Evolutionary conservation across 2,113 vertebrate genomes (phyloP), one percentile per base, ranked within the genome.

Genomic region (Aegotheles bennettii): DNA sequence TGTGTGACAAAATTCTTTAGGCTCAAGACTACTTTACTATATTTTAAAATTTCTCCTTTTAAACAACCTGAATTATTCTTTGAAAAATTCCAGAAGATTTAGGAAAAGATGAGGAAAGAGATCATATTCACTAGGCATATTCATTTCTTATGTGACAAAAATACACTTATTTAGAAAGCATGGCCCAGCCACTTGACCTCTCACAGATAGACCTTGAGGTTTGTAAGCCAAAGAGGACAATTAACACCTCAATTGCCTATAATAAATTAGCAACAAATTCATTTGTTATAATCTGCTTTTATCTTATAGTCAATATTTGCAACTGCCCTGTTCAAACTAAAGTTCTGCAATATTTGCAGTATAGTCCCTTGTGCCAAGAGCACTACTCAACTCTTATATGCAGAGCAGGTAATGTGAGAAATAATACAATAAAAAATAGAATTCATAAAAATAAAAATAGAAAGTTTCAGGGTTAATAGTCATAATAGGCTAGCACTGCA

Each of bases 231-330:
- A 93, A 95, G 48, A 91, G 84, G 93, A 79, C 84, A 97, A 96
- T 97, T 97, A 97, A 96, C 36, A 91, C 38, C 63, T 93, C 53
- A 89, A 86, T 59, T 91, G 33, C 29, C 60, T 87, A 60, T 65
- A 96, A 94, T 96, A 98, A 96, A 97, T 97, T 96, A 94, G 11
- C 16, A 97, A 82, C 75, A 95, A 93, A 94, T 93, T 88, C 63
- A 96, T 92, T 90, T 96, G 76, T 93, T 96, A 84, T 76, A 93
- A 90, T 96, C 67, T 94, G 42, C 13, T 82, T 90, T 92, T 91
- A 64, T 95, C 79, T 91, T 94, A 63, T 20, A 83, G 28, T 59
- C 61, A 92, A 43, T 94, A 94, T 90, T 95, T 94, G 48, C 88
- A 89, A 40, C 53, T 43, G 21, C 59, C 78, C 5, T 35, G 68